phyloP scores from a whole-genome alignment of 2,888 invertebrate genomes.

The Sphaerophoria rueppellii region DNA sequence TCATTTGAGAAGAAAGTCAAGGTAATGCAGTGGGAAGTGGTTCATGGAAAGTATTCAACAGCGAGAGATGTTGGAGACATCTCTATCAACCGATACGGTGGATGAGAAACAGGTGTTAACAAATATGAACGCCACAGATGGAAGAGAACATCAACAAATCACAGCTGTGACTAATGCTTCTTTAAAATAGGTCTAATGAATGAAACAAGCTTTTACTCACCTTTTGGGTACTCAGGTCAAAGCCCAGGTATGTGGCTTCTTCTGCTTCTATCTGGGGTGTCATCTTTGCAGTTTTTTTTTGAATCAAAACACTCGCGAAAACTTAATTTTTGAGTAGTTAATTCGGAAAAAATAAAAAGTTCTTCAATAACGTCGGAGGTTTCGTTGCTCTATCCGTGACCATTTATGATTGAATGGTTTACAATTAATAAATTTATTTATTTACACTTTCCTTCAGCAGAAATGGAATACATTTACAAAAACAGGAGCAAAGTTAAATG shows the following conservation, averaged over 20 bases:
- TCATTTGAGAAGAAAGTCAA: slow-evolving; percentile 34
- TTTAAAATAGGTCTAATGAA: background rate
- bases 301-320: background rate
- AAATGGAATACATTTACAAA: background rate
- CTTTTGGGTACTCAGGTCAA: slow-evolving; percentile 95
- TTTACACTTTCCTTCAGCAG: background rate
- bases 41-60: slow-evolving; percentile 37
- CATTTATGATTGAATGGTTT: slow-evolving; percentile 27
- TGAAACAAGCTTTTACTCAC: slow-evolving; percentile 79
- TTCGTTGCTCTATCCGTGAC: background rate
- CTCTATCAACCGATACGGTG: background rate
- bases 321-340: background rate
- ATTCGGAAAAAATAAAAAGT: background rate
- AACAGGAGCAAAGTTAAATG: slow-evolving; percentile 43
- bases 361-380: background rate
- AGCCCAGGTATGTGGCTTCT: slow-evolving; percentile 87
- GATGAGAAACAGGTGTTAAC: too few relatives aligned
- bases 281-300: slow-evolving; percentile 37
- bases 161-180: slow-evolving; percentile 56
- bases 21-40: slow-evolving; percentile 11
- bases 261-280: slow-evolving; percentile 70
- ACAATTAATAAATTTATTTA: background rate
- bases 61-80: background rate
- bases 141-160: background rate
- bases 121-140: background rate